Evolutionary conservation across 1,140 invertebrate species (phyloP).

Genomic region (Halotydeus destructor): DNA sequence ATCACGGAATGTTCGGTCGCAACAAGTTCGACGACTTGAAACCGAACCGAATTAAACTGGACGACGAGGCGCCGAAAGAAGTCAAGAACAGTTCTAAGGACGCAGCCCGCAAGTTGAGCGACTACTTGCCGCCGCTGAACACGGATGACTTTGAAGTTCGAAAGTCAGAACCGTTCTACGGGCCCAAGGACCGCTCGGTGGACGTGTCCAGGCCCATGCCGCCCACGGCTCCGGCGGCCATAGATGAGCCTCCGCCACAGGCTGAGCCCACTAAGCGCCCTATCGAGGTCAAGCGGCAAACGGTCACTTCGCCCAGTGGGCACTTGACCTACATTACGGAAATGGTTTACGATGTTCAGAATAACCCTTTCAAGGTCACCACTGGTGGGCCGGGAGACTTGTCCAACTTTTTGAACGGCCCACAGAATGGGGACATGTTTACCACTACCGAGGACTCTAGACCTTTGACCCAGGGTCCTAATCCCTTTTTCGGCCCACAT

Average conservation of each 20-base stretch:
- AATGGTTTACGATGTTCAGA: slow-evolving; percentile 7
- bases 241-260: not conserved
- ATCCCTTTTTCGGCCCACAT: not conserved
- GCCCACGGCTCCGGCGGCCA: not conserved
- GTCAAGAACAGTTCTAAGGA: not conserved
- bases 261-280: not conserved
- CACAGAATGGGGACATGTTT: no score
- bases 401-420: no score
- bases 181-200: no score
- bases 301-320: slow-evolving; percentile 3
- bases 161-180: no score
- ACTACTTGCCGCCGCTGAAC: not conserved
- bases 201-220: not conserved
- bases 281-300: slow-evolving; percentile 3
- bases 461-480: not conserved
- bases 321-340: slow-evolving; percentile 7
- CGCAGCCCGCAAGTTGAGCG: not conserved
- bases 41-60: no score
- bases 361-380: slow-evolving; percentile 7
- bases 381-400: not conserved
- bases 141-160: not conserved
- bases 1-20: no score
- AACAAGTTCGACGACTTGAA: no score
- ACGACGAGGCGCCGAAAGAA: no score
- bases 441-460: no score